Percentiles rank a stretch among this genome's conserved stretches.
Evolutionary conservation across 2,888 invertebrate species (phyloP).

Genomic region (Polymixis lichenea): DNA sequence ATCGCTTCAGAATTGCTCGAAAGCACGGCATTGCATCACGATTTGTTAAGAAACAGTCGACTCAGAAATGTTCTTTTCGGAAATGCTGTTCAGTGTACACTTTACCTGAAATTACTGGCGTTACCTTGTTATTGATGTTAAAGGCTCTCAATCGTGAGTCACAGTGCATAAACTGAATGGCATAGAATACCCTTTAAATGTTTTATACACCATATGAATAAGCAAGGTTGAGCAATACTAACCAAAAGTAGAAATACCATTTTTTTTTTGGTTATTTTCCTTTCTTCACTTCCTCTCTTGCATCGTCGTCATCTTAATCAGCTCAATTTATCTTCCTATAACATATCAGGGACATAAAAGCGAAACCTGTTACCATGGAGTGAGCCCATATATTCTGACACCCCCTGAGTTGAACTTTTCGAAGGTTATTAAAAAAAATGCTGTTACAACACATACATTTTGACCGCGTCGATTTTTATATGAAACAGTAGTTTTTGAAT

Average conservation of each 20-base stretch:
- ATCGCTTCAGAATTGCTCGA: slow-evolving; percentile 37
- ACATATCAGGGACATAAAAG: no score
- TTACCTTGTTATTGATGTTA: slow-evolving; percentile 6
- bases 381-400: no score
- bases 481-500: no score
- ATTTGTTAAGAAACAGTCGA: slow-evolving; percentile 33
- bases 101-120: slow-evolving; percentile 3
- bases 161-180: background rate
- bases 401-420: no score
- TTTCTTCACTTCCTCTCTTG: background rate
- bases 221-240: background rate
- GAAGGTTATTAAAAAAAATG: no score
- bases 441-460: no score
- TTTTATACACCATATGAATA: no score
- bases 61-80: slow-evolving; percentile 10
- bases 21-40: slow-evolving; percentile 47
- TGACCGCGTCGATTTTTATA: no score
- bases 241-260: background rate
- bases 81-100: slow-evolving; percentile 13
- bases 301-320: background rate
- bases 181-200: no score
- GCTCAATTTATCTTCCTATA: background rate
- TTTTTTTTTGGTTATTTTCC: no score
- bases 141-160: background rate
- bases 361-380: no score